These are phyloP conservation scores for Mythimna ferrago DNA, from an alignment of 2,888 invertebrate species.

Conservation along the genomic window DNA sequence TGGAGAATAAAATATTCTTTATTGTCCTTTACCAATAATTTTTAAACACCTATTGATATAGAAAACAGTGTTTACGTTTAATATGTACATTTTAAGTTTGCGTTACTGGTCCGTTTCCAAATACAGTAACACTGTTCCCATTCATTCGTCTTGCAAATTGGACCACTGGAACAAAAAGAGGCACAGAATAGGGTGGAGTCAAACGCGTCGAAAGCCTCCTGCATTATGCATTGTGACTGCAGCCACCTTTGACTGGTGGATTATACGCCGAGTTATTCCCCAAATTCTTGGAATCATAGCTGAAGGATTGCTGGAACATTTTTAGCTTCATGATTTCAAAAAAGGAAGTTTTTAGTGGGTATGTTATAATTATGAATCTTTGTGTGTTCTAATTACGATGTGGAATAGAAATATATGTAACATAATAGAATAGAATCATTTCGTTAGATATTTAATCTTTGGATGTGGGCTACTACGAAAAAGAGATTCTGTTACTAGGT, in stretches of 20 bases:
- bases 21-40: neutral
- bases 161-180: conserved; percentile 62
- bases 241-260: conserved; percentile 78
- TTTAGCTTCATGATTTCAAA: neutral
- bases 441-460: too few species aligned
- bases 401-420: neutral
- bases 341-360: neutral
- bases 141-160: conserved; percentile 17
- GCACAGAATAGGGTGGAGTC: conserved; percentile 63
- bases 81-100: neutral
- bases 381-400: neutral
- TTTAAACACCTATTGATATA: neutral
- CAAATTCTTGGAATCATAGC: conserved; percentile 62
- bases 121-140: neutral
- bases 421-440: too few species aligned
- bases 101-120: neutral
- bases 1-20: too few species aligned
- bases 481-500: neutral
- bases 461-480: too few species aligned
- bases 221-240: conserved; percentile 84
- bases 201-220: conserved; percentile 81
- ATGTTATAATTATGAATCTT: neutral
- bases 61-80: neutral
- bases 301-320: neutral
- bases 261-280: conserved; percentile 77